Base-by-base conservation (phyloP, 2,888 invertebrate species). In the Aphidoletes aphidimyza region DNA sequence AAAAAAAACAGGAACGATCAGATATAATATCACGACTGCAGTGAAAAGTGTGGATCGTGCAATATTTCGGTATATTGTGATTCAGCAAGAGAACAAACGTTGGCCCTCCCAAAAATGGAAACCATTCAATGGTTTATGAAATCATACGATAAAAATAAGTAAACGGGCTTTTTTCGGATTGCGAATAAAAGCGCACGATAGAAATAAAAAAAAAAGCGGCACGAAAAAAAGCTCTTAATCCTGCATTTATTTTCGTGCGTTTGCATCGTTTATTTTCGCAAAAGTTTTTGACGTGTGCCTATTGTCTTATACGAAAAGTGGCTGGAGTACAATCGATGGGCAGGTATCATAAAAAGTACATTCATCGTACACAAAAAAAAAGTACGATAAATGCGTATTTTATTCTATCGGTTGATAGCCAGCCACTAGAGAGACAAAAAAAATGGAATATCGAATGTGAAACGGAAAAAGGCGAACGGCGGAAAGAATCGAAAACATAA, bases 281-380 rank as follows among this genome's bases (percentile, higher is more conserved):
- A 17, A 14, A 54, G 69, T 34, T 69, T 69, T 69, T 69, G 69
- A 69, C 30, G 22, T 69, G 69, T 26, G 22, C 3, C 22, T 54
- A 34, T 69, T 69, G 69, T 69, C 69, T 69, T 69, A 30, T 47
- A 47, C 22, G 69, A n/a, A 34, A 14, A 30, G 2, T 34, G 34
- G 2, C 3, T 26, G 11, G 2, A 5, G 30, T 69, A 30, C 30
- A 30, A 30, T n/a, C 30, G 34, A 69, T 69, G 30, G 69, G 69
- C 69, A 69, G 69, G 69, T 34, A 69, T 69, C 69, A 69, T 34
- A 30, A 26, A 69, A 69, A 30, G 34, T 14, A 69, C 69, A 69
- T 69, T 69, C 11, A 19, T 22, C 22, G 54, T 19, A 26, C 54
- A 19, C 8, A 47, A 54, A 8, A 54, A 22, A n/a, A 2, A 30